phyloP scores from a whole-genome alignment of 2,113 vertebrate genomes.

The Nannospalax galili region DNA sequence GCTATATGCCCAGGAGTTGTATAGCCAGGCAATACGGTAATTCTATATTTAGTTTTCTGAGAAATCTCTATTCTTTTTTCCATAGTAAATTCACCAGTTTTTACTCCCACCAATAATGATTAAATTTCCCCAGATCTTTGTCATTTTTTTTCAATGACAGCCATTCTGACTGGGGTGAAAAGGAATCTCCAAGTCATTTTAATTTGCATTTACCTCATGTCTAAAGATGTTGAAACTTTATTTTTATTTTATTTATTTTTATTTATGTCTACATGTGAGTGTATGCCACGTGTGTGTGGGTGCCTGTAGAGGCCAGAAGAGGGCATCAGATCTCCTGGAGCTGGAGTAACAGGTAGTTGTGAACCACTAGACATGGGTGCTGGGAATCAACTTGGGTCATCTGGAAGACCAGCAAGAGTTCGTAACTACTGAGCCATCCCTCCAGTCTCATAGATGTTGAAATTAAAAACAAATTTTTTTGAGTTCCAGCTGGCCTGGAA shows the following conservation, averaged over 20 bases:
- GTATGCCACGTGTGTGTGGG: background rate
- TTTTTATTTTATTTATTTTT: background rate
- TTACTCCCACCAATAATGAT: too few species aligned
- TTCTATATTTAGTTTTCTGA: too few species aligned
- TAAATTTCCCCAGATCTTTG: background rate
- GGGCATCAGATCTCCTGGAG: background rate
- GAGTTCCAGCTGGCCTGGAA: too few species aligned
- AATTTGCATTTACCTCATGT: too few species aligned
- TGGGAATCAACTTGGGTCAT: background rate
- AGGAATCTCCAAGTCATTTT: background rate
- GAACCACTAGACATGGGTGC: background rate
- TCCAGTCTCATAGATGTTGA: background rate
- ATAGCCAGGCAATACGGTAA: background rate
- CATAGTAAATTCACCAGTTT: too few species aligned
- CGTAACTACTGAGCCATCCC: background rate
- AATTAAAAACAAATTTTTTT: background rate
- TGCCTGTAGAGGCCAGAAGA: background rate
- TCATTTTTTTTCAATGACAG: background rate
- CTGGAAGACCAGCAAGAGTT: background rate
- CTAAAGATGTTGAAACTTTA: too few species aligned
- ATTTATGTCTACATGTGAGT: background rate
- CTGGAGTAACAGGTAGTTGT: background rate
- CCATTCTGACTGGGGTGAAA: background rate
- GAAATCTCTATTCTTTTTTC: too few species aligned
- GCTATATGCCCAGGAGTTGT: background rate